These are phyloP conservation scores for Salvelinus fontinalis DNA, from an alignment of 2,113 vertebrate genomes.

Conservation along the genomic window DNA sequence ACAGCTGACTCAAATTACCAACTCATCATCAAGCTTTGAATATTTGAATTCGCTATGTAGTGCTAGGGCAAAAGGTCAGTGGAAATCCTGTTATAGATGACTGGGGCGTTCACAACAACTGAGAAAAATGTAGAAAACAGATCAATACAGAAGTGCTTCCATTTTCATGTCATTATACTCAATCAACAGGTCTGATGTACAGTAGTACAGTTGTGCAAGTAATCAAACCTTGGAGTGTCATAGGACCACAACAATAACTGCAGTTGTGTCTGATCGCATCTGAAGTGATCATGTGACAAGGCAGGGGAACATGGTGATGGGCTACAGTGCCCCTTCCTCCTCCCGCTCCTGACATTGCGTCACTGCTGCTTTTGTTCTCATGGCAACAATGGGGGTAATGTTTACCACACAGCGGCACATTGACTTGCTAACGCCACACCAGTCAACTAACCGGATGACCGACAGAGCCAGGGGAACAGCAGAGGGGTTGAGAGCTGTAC, in stretches of 20 bases:
- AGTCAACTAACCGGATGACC: slow-evolving; percentile 7
- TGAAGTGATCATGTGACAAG: slow-evolving; percentile 42
- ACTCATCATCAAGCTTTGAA: too few species aligned
- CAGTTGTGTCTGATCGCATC: background rate
- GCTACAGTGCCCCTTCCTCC: background rate
- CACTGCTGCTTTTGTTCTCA: slow-evolving; percentile 67
- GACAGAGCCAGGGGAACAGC: slow-evolving; percentile 13
- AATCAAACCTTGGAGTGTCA: background rate
- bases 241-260: background rate
- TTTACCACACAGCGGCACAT: slow-evolving; percentile 47
- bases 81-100: too few species aligned
- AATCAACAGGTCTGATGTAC: too few species aligned
- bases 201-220: background rate
- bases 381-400: slow-evolving; percentile 72
- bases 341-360: slow-evolving; percentile 47
- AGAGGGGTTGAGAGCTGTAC: background rate
- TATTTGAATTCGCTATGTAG: too few species aligned
- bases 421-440: slow-evolving; percentile 38
- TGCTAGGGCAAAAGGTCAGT: too few species aligned
- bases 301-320: background rate
- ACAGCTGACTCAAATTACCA: too few species aligned
- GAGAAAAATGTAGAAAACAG: background rate
- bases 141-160: background rate
- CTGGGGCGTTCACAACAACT: too few species aligned
- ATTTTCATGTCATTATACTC: too few species aligned